These are phyloP conservation scores for Lamproptera curius DNA, from an alignment of 2,888 invertebrate species.

Conservation along the genomic window DNA sequence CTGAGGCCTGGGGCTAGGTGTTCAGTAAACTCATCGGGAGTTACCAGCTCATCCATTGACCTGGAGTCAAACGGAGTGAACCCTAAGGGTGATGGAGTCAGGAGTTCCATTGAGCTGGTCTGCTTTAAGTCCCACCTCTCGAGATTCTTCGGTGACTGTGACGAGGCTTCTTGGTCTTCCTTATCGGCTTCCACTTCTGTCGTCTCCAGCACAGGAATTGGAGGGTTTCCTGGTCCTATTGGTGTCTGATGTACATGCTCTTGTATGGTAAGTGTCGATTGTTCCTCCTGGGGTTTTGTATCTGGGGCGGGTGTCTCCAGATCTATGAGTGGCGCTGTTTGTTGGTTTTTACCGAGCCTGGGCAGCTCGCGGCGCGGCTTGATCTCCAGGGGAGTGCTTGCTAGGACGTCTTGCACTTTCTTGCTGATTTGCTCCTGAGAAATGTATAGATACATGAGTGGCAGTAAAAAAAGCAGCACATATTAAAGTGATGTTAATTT, in stretches of 20 bases:
- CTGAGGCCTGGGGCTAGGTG: constrained; percentile 80
- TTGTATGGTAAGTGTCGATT: no score
- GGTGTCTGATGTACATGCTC: not conserved
- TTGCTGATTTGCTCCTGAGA: constrained; percentile 84
- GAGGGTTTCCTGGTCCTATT: constrained; percentile 22
- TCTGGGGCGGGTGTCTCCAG: constrained; percentile 29
- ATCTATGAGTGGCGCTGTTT: constrained; percentile 51
- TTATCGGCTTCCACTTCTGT: constrained; percentile 12
- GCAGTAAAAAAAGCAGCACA: not conserved
- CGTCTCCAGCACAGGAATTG: constrained; percentile 38
- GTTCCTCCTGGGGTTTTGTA: constrained; percentile 5
- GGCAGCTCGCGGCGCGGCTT: constrained; percentile 57
- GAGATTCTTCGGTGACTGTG: constrained; percentile 48
- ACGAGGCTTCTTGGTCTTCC: constrained; percentile 47
- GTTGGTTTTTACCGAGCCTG: constrained; percentile 47
- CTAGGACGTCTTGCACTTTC: constrained; percentile 84
- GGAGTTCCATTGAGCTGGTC: constrained; percentile 67
- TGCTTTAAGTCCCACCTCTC: constrained; percentile 58
- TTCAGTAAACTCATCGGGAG: constrained; percentile 79
- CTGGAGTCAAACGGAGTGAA: constrained; percentile 77
- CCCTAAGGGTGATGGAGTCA: constrained; percentile 78
- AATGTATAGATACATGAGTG: constrained; percentile 2
- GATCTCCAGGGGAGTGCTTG: constrained; percentile 84
- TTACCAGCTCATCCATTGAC: constrained; percentile 78
- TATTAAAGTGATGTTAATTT: no score